Evolutionary conservation across 2,888 invertebrate species (phyloP), one percentile per base, ranked within the genome.

Genomic region (Clanis bilineata): DNA sequence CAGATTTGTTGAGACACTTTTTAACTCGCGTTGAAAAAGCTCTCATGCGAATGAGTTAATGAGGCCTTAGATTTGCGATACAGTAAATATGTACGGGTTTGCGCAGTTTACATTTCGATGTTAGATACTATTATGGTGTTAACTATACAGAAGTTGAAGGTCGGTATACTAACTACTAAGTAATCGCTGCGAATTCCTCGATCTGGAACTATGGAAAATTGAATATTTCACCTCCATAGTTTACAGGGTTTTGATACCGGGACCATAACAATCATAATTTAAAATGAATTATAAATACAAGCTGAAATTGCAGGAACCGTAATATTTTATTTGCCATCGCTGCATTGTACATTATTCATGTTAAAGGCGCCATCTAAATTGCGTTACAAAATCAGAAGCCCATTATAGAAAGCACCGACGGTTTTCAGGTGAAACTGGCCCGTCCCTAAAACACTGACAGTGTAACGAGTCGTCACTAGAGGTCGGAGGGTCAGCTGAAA

Each of bases 401-500:
- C 56, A 61, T 47, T 56, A 15, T 15, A 18, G 15, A 39, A 38
- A 47, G 15, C 18, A 21, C 39, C 38, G 25, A 51, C 51, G 28
- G 47, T 39, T 64, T 63, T 60, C 43, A 21, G 38, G 58, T 62
- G 51, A 44, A 61, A 65, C 36, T 60, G 55, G 57, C 69, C 69
- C 80, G 73, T 71, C 77, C 72, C 78, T 82, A 73, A 68, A 73
- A 66, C 76, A 83, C 80, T 84, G 85, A 82, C 86, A 88, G 82
- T 82, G 80, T 83, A 81, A 78, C 75, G 76, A 77, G 80, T 83
- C 88, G 80, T 86, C 88, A 85, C 81, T 82, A 81, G 85, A 86
- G 88, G 88, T 88, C 88, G 88, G 65, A 84, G 84, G 90, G 90
- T 90, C 90, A 90, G 87, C 85, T 86, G 85, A 82, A 83, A 79